phyloP scores from a whole-genome alignment of 2,113 vertebrate genomes.

The Sinocyclocheilus anshuiensis region DNA sequence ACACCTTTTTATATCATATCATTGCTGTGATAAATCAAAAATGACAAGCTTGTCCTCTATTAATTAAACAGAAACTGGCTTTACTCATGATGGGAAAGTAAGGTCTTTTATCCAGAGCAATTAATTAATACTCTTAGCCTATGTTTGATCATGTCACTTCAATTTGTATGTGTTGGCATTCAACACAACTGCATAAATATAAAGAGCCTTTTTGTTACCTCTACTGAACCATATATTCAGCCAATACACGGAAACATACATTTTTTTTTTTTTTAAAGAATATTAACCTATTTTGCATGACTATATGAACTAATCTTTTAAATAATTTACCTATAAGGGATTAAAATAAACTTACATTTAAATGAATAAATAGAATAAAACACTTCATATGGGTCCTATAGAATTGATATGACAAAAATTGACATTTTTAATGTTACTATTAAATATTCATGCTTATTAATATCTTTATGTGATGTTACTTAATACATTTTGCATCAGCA shows the following conservation, averaged over 20 bases:
- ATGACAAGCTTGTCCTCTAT: background rate
- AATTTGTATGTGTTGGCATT: background rate
- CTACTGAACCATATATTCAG: background rate
- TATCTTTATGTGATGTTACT: background rate
- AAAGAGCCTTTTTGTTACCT: background rate
- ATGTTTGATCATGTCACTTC: constrained; percentile 27
- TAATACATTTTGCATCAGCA: background rate
- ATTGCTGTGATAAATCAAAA: constrained; percentile 14
- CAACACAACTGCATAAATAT: background rate
- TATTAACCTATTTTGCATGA: too few relatives aligned
- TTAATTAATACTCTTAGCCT: background rate
- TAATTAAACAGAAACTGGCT: constrained; percentile 8
- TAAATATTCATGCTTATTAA: background rate
- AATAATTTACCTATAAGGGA: background rate
- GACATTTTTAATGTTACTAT: background rate
- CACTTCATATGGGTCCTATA: background rate
- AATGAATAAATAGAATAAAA: background rate
- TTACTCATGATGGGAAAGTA: background rate
- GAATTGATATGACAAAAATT: background rate
- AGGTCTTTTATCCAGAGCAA: background rate
- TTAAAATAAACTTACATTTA: background rate
- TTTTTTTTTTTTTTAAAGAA: background rate
- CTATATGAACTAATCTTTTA: background rate
- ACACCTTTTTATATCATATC: background rate
- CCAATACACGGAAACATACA: background rate